These are phyloP conservation scores for Noctua janthe DNA, from an alignment of 2,888 invertebrate genomes.

Conservation along the genomic window DNA sequence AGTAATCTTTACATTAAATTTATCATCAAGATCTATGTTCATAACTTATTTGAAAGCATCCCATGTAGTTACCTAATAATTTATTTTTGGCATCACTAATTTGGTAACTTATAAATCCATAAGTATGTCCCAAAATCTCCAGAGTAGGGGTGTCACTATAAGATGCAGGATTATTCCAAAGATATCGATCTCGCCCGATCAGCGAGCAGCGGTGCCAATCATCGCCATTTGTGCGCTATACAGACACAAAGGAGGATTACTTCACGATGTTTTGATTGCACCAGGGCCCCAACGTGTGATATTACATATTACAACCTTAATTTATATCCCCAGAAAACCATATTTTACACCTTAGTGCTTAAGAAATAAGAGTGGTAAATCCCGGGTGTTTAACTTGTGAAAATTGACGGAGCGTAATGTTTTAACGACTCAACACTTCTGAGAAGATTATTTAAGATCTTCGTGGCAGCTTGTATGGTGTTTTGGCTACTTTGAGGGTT, in stretches of 20 bases:
- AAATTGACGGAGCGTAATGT: slow-evolving; percentile 80
- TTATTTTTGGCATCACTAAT: background rate
- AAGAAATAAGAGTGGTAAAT: slow-evolving; percentile 41
- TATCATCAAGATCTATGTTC: slow-evolving; percentile 12
- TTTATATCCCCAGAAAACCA: background rate
- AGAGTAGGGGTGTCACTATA: slow-evolving; percentile 57
- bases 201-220: slow-evolving; percentile 69
- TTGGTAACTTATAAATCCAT: background rate
- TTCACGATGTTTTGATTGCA: slow-evolving; percentile 86
- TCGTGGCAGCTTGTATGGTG: slow-evolving; percentile 61
- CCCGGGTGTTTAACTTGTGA: slow-evolving; percentile 56
- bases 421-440: slow-evolving; percentile 83
- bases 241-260: slow-evolving; percentile 81
- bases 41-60: background rate
- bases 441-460: slow-evolving; percentile 72
- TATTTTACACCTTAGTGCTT: slow-evolving; percentile 62
- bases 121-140: slow-evolving; percentile 38
- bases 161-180: slow-evolving; percentile 77
- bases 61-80: background rate
- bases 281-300: slow-evolving; percentile 72
- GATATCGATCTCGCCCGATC: slow-evolving; percentile 79
- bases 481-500: slow-evolving; percentile 65
- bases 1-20: background rate
- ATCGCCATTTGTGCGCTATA: slow-evolving; percentile 78
- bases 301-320: slow-evolving; percentile 60